These are phyloP conservation scores for Cylas formicarius DNA, from an alignment of 1,140 invertebrate species.

Conservation along the genomic window DNA sequence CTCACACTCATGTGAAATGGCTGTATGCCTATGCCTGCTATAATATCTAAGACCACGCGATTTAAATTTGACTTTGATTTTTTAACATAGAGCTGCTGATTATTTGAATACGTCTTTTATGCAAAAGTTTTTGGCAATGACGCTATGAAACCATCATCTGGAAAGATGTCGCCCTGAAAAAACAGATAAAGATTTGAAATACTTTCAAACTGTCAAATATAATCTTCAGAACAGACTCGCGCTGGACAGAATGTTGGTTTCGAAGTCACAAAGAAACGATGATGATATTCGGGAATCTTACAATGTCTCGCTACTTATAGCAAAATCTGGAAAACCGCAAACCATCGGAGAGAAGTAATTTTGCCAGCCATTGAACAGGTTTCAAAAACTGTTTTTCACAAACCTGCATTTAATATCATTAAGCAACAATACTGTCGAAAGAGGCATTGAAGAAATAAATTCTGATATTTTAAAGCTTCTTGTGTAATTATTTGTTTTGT, in stretches of 20 bases:
- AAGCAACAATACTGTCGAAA: constrained; percentile 40
- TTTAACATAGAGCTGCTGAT: too few species aligned
- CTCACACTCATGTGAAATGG: too few species aligned
- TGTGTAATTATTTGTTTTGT: constrained; percentile 38
- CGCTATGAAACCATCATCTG: too few species aligned
- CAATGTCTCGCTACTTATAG: constrained; percentile 40
- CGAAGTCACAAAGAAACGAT: constrained; percentile 29
- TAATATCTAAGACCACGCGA: too few species aligned
- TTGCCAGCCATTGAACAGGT: constrained; percentile 32
- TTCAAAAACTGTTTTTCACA: constrained; percentile 22
- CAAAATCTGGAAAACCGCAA: constrained; percentile 39
- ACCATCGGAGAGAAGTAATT: constrained; percentile 40
- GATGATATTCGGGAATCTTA: constrained; percentile 40
- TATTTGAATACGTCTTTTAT: too few species aligned
- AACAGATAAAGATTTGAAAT: constrained; percentile 35
- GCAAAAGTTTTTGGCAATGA: too few species aligned
- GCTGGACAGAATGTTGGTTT: constrained; percentile 26
- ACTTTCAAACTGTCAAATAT: constrained; percentile 35
- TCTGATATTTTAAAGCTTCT: constrained; percentile 37
- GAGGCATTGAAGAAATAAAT: constrained; percentile 42
- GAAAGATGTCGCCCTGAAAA: constrained; percentile 39
- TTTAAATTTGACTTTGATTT: too few species aligned
- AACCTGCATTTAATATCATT: constrained; percentile 36
- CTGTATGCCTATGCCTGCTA: too few species aligned
- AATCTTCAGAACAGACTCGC: constrained; percentile 22